Evolutionary conservation across 2,113 vertebrate genomes (phyloP).

Genomic region (Phaethon lepturus): DNA sequence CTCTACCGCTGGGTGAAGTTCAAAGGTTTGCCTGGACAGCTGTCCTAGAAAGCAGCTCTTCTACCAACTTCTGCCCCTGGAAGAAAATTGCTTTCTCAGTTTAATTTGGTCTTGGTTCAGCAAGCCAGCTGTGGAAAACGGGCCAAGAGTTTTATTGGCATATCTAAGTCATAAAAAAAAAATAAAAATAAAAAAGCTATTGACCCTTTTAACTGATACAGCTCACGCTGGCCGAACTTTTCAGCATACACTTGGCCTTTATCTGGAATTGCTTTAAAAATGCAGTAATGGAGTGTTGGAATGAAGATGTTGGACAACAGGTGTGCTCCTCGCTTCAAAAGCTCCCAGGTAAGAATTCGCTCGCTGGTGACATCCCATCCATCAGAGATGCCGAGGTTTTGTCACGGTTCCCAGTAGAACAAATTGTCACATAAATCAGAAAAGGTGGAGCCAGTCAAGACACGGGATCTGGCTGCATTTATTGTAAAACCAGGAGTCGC

Average conservation of each 20-base stretch:
- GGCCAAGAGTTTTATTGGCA: constrained; percentile 39
- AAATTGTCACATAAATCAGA: constrained; percentile 40
- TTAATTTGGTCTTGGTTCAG: background rate
- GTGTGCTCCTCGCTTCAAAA: background rate
- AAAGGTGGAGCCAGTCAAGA: background rate
- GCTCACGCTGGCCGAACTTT: background rate
- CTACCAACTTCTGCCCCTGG: background rate
- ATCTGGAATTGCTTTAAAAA: background rate
- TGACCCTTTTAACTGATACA: background rate
- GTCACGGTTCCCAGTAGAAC: constrained; percentile 47
- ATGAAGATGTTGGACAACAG: constrained; percentile 27
- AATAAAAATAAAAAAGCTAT: background rate
- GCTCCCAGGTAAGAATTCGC: constrained; percentile 19
- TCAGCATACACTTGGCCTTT: constrained; percentile 9
- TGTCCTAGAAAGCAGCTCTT: background rate
- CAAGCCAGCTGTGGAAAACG: background rate
- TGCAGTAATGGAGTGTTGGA: background rate
- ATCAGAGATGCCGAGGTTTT: constrained; percentile 50
- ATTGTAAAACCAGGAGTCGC: background rate
- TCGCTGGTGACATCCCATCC: constrained; percentile 60
- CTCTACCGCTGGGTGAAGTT: background rate
- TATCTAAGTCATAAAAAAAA: background rate
- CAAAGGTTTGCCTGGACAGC: background rate
- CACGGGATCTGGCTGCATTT: background rate
- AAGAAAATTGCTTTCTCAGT: background rate